Evolutionary conservation across 1,140 invertebrate species (phyloP).

Genomic region (Diplogasteroides magnus): DNA sequence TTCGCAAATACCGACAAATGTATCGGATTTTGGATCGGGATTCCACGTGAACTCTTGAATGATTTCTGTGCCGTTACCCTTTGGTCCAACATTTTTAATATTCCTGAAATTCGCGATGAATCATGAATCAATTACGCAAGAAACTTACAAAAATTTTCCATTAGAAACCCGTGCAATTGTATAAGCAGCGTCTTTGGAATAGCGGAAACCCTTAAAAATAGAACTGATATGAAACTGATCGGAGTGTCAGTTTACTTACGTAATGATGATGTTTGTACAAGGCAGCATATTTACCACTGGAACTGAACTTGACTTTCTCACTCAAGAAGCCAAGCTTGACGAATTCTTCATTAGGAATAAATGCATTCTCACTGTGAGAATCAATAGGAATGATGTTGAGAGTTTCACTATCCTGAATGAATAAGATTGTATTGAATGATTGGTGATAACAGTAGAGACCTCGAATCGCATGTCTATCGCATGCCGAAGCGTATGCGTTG

Average conservation of each 20-base stretch:
- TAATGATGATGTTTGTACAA: too few species aligned
- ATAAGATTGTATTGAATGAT: too few species aligned
- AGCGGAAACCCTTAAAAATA: constrained; percentile 19
- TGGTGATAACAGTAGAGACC: too few species aligned
- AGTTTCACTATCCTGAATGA: too few species aligned
- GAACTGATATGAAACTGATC: too few species aligned
- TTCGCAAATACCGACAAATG: constrained; percentile 2
- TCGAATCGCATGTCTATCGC: too few species aligned
- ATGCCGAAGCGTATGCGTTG: too few species aligned
- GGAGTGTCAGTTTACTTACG: too few species aligned
- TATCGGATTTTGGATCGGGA: constrained; percentile 4
- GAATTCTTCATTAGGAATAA: background rate
- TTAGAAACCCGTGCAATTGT: constrained; percentile 1
- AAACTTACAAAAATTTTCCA: constrained; percentile 7
- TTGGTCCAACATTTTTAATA: constrained; percentile 5
- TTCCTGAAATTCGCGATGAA: background rate
- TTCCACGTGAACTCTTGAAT: constrained; percentile 18
- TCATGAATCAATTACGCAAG: background rate
- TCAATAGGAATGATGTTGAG: background rate
- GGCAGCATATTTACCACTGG: background rate
- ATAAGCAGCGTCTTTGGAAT: constrained; percentile 13
- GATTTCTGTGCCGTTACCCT: constrained; percentile 12
- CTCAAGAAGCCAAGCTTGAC: background rate
- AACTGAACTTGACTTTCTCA: background rate
- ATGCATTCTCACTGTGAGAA: background rate